Evolutionary conservation across 2,888 invertebrate genomes (phyloP).

Genomic region (Drosophila borborema): DNA sequence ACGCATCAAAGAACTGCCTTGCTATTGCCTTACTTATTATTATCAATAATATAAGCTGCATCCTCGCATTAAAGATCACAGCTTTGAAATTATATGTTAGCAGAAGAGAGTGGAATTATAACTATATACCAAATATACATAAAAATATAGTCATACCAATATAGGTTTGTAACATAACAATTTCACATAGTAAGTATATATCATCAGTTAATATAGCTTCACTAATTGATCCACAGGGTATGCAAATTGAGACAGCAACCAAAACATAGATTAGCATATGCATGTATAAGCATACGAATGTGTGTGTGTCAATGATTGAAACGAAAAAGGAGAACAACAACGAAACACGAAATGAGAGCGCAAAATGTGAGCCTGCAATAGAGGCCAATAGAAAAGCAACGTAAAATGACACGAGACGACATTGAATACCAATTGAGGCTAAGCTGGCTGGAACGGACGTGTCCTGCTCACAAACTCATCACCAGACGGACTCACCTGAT

Average conservation of each 20-base stretch:
- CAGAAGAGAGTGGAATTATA: neutral
- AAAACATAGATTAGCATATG: slow-evolving; percentile 41
- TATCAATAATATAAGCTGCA: neutral
- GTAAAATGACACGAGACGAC: slow-evolving; percentile 53
- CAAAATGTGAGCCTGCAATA: slow-evolving; percentile 22
- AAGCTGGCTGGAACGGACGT: slow-evolving; percentile 30
- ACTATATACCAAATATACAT: neutral
- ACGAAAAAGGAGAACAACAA: slow-evolving; percentile 40
- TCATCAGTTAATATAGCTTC: neutral
- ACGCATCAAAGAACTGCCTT: neutral
- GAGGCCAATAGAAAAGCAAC: slow-evolving; percentile 14
- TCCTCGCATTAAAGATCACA: no score
- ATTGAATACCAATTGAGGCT: slow-evolving; percentile 53
- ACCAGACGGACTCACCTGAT: slow-evolving; percentile 73
- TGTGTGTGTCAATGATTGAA: slow-evolving; percentile 25
- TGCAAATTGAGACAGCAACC: slow-evolving; percentile 33
- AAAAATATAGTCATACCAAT: no score
- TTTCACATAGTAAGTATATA: neutral
- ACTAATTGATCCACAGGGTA: neutral
- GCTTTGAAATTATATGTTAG: neutral
- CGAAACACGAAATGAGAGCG: slow-evolving; percentile 28
- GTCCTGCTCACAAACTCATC: slow-evolving; percentile 25
- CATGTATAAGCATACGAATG: neutral
- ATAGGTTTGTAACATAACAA: neutral
- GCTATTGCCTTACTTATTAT: neutral